Evolutionary conservation across 2,113 vertebrate species (phyloP), one percentile per base, ranked within the genome.

Genomic region (Galemys pyrenaicus): DNA sequence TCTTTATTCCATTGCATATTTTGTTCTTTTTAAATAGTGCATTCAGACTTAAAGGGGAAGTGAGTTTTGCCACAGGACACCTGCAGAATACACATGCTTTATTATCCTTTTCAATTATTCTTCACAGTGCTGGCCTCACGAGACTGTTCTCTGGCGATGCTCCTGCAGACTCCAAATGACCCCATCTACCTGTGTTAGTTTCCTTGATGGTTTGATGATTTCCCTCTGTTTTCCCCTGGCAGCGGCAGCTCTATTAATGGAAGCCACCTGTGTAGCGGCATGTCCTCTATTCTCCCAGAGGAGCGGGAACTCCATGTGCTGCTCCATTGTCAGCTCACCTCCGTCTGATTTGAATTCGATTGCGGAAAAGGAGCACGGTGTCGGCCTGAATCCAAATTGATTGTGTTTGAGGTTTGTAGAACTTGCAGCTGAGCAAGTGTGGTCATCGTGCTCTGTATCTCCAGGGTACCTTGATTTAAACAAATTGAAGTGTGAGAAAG

Each of bases 241-340:
- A 13, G 75, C 54, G 6, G 49, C 83, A 41, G 84, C 54, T 78
- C 79, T 95, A 82, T 92, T 97, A 95, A 85, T 91, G 94, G 74
- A 56, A 94, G 92, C 94, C 96, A 95, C 96, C 96, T 97, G 95
- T 93, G 96, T 94, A 87, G 86, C 87, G 65, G 71, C 89, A 51
- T 77, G 39, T 95, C 95, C 93, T 96, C 80, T 79, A 60, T 96
- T 93, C 78, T 95, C 91, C 56, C 0, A 0, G 92, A 94, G 77
- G 49, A 96, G 85, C 46, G 26, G 54, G 62, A 96, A 87, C 64
- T 89, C 74, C 67, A 28, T 0, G n/a, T 89, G 74, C 51, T 8
- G 0, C 74, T 96, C 81, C 49, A 20, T 41, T 93, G 73, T 62
- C 75, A 75, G 68, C 41, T 89, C 86, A 56, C 89, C 32, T 2